These are phyloP conservation scores for Pagetopsis macropterus DNA, from an alignment of 2,797 vertebrate species.

Conservation along the genomic window DNA sequence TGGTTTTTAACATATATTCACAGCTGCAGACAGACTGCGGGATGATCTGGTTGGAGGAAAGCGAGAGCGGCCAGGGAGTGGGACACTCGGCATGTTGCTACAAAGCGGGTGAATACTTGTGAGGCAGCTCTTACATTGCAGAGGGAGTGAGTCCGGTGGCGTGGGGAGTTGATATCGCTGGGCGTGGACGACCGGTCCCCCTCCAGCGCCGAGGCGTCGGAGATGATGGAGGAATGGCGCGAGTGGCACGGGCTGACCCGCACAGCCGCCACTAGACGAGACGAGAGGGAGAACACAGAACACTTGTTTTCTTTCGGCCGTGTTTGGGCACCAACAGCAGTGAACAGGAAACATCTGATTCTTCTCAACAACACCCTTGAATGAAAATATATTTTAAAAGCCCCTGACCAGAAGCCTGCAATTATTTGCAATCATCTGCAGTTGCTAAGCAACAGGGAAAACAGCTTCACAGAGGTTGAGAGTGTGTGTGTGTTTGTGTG, in stretches of 20 bases:
- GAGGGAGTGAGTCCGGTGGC: slow-evolving; percentile 98
- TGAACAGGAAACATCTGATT: slow-evolving; percentile 22
- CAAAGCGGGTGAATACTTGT: slow-evolving; percentile 61
- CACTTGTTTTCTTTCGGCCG: slow-evolving; percentile 52
- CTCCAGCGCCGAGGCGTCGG: slow-evolving; percentile 92
- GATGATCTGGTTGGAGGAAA: slow-evolving; percentile 51
- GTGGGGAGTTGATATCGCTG: slow-evolving; percentile 97
- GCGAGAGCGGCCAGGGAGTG: slow-evolving; percentile 42
- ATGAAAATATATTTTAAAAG: slow-evolving; percentile 30
- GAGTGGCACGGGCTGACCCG: slow-evolving; percentile 97
- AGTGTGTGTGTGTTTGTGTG: neutral
- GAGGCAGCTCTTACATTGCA: slow-evolving; percentile 93
- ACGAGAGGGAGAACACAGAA: slow-evolving; percentile 58
- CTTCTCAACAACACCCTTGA: slow-evolving; percentile 17
- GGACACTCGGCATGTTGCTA: slow-evolving; percentile 32
- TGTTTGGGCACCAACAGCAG: slow-evolving; percentile 39
- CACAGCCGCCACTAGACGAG: slow-evolving; percentile 85
- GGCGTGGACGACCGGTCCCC: slow-evolving; percentile 96
- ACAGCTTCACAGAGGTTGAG: slow-evolving; percentile 63
- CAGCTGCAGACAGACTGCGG: slow-evolving; percentile 45
- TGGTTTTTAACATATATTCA: slow-evolving; percentile 39
- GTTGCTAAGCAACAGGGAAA: slow-evolving; percentile 76
- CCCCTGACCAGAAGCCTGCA: slow-evolving; percentile 43
- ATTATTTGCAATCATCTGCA: slow-evolving; percentile 67
- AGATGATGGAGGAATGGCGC: slow-evolving; percentile 95